A percentile compares a stretch with the other conserved stretches of the same genome.
phyloP scores from a whole-genome alignment of 2,888 invertebrate species.

The Nomada flava region DNA sequence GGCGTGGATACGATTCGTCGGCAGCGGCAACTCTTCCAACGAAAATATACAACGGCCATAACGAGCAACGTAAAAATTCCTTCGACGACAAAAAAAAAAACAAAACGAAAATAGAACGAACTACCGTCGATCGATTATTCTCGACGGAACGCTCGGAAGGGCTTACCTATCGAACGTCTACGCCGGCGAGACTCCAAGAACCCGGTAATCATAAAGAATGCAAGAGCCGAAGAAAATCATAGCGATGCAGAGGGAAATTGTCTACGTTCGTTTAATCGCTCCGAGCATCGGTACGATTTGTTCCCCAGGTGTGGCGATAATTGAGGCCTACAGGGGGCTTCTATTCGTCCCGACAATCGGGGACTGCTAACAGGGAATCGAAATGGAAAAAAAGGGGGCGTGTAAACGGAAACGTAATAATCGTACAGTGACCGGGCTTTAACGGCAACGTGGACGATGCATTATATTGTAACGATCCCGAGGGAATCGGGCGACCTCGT shows the following conservation, averaged over 20 bases:
- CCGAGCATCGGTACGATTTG: no score
- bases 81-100: neutral
- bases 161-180: no score
- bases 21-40: neutral
- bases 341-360: neutral
- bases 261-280: no score
- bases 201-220: no score
- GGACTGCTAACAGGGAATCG: neutral
- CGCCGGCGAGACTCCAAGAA: no score
- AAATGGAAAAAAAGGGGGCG: slow-evolving; percentile 16
- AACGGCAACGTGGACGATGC: slow-evolving; percentile 4
- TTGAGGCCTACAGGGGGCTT: neutral
- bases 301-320: slow-evolving; percentile 2
- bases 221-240: neutral
- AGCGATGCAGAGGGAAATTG: neutral
- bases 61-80: no score
- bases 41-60: neutral
- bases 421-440: neutral
- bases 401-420: slow-evolving; percentile 24
- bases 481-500: neutral
- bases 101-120: neutral
- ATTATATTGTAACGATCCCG: neutral
- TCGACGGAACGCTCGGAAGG: no score
- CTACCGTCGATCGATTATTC: no score
- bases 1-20: slow-evolving; percentile 13